Evolutionary conservation across 2,797 vertebrate genomes (phyloP), one percentile per base, ranked within the genome.

Genomic region (Chaunax sp.): DNA sequence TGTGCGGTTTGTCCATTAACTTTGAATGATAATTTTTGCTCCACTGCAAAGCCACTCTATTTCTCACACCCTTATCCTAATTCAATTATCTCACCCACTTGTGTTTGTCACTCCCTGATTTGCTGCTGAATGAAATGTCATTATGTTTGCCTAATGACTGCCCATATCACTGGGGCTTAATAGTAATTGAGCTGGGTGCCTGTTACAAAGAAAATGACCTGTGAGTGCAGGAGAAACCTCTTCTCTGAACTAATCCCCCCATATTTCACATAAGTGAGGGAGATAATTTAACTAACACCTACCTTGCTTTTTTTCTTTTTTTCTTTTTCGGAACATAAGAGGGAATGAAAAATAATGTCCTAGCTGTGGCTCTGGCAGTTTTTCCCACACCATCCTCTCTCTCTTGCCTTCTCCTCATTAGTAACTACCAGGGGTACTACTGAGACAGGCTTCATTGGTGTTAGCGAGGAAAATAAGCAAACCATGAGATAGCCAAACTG

Each of bases 141-240:
- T 92, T 92, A 90, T 91, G 83, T 85, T 80, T 82, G 53, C 70
- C 81, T 93, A 91, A 92, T 92, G 89, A 88, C 86, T 73, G 73
- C 77, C 77, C 87, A 76, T 83, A 90, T 87, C 89, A 87, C 69
- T 69, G 67, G 46, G 78, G 77, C 82, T 78, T 88, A 81, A 90
- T 83, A 84, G 86, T 84, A 87, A 90, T 84, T 86, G 89, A 89
- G 82, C 82, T 47, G 86, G 84, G 82, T 81, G 81, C 78, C 65
- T 85, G 86, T 86, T 72, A 79, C 86, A 82, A 83, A 81, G 60
- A 78, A 77, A 86, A 89, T 81, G 75, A 86, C 80, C 81, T 30
- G 53, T 81, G 33, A 73, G 64, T 70, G 79, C 63, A 66, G 81
- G 35, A 69, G 58, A 65, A 72, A 46, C 28, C 49, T 30, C 23